Percentiles rank a stretch among this genome's conserved stretches.
Conservation (phyloP, 2,113 vertebrate species). For the Rhinolophus ferrumequinum region DNA sequence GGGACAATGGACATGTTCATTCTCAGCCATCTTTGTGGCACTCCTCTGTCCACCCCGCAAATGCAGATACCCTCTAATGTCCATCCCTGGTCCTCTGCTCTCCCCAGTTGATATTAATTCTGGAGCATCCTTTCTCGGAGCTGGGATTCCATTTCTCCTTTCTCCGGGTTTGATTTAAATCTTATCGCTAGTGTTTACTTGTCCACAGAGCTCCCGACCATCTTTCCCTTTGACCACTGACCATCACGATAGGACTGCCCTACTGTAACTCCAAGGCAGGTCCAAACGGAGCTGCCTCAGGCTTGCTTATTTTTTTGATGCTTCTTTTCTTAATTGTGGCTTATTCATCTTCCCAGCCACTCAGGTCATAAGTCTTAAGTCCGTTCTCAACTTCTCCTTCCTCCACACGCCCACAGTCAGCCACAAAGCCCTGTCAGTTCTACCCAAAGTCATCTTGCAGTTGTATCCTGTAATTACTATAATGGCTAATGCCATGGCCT, state of each 20-base stretch:
- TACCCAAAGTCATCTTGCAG: background rate
- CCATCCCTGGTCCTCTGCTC: background rate
- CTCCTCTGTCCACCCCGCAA: background rate
- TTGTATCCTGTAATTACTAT: background rate
- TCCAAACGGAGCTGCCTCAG: background rate
- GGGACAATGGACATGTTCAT: background rate
- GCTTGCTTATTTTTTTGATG: fast-evolving
- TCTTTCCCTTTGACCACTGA: background rate
- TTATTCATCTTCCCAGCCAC: background rate
- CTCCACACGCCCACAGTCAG: background rate
- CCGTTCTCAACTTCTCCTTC: background rate
- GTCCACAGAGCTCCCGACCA: background rate
- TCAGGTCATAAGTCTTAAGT: background rate
- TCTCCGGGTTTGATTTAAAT: background rate
- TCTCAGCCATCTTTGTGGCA: background rate
- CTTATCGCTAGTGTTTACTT: background rate
- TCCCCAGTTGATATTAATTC: background rate
- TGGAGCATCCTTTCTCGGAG: background rate
- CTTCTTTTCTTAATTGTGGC: background rate
- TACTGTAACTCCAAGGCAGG: fast-evolving
- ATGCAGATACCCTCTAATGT: fast-evolving
- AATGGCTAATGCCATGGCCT: background rate
- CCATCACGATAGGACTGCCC: background rate
- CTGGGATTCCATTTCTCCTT: background rate
- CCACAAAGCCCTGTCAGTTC: background rate